Evolutionary conservation across 2,797 vertebrate genomes (phyloP).

Genomic region (Lithobates pipiens): DNA sequence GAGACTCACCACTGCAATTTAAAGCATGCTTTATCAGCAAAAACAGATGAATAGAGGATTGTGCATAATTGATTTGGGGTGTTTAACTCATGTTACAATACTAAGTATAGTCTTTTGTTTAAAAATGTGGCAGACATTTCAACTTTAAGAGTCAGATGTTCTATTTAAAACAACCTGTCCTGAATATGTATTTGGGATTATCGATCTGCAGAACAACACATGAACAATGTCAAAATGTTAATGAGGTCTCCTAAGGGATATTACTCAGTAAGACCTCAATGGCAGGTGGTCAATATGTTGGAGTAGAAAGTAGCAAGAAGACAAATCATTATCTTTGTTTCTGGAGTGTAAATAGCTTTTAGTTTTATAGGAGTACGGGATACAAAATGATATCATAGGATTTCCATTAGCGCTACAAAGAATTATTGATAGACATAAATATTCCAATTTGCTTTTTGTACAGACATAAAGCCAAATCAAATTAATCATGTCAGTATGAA

Average conservation of each 20-base stretch:
- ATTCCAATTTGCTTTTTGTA: slow-evolving; percentile 26
- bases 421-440: slow-evolving; percentile 26
- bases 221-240: slow-evolving; percentile 59
- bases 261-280: slow-evolving; percentile 49
- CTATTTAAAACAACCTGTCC: slow-evolving; percentile 16
- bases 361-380: slow-evolving; percentile 15
- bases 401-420: slow-evolving; percentile 31
- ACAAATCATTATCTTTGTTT: slow-evolving; percentile 49
- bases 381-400: slow-evolving; percentile 25
- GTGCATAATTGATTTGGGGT: too few species aligned
- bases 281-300: slow-evolving; percentile 49
- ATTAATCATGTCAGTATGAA: slow-evolving; percentile 11
- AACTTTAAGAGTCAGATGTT: background rate
- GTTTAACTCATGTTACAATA: too few species aligned
- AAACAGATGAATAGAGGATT: too few species aligned
- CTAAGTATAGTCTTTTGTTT: too few species aligned
- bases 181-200: slow-evolving; percentile 47
- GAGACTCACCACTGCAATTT: too few species aligned
- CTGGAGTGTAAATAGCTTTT: slow-evolving; percentile 33
- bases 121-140: background rate
- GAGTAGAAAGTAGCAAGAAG: slow-evolving; percentile 38
- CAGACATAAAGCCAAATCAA: background rate
- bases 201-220: slow-evolving; percentile 47
- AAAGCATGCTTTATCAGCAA: too few species aligned
- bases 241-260: slow-evolving; percentile 50